A percentile compares a stretch with the other conserved stretches of the same genome.
phyloP scores from a whole-genome alignment of 2,113 vertebrate genomes.

The Ondatra zibethicus region DNA sequence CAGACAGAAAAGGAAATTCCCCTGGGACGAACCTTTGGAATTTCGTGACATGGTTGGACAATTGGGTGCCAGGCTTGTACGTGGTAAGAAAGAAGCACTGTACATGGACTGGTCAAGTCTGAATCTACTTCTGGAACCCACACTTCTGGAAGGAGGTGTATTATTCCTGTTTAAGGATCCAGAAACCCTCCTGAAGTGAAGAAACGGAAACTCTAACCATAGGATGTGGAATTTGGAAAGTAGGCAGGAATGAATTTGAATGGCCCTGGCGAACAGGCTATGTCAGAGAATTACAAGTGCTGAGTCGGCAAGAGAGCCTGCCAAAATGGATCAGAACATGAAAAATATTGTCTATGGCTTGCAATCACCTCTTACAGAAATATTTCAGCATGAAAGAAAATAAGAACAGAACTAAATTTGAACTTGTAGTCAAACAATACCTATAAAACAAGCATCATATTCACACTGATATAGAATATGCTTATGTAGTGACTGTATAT shows the following conservation, averaged over 20 bases:
- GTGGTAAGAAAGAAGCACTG: not conserved
- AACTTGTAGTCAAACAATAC: not conserved
- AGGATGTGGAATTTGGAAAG: not conserved
- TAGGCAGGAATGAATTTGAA: not conserved
- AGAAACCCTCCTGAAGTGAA: not conserved
- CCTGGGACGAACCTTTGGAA: not conserved
- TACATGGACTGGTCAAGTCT: not conserved
- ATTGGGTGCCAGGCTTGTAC: not conserved
- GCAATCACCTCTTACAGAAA: not conserved
- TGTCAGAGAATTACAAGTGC: not conserved
- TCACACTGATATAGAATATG: not conserved
- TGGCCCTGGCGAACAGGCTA: not conserved
- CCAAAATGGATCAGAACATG: not conserved
- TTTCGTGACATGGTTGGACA: not conserved
- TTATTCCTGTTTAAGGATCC: not conserved
- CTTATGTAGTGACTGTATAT: not conserved
- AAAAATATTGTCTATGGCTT: not conserved
- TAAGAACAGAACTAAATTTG: not conserved
- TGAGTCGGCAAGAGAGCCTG: not conserved
- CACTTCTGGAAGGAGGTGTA: not conserved
- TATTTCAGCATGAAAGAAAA: conserved; percentile 1
- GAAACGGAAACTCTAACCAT: not conserved
- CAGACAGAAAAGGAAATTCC: conserved; percentile 4
- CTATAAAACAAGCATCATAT: not conserved
- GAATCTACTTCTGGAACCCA: not conserved